Percentiles rank a stretch among this genome's conserved stretches.
These are phyloP conservation scores for Sinodicranocentrus sp. DNA, from an alignment of 2,888 invertebrate species.

Conservation along the genomic window DNA sequence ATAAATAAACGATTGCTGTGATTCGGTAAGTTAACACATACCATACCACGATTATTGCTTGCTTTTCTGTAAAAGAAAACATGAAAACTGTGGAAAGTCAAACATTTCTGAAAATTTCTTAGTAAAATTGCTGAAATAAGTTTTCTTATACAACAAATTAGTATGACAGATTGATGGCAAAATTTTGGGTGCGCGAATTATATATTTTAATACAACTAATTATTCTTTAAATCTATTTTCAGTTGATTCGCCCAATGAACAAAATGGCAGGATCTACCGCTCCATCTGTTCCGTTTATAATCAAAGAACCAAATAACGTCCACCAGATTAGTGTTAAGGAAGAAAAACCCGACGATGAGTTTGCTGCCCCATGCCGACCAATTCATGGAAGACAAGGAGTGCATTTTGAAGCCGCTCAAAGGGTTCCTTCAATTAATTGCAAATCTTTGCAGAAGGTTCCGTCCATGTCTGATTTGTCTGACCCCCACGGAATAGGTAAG, in stretches of 20 bases:
- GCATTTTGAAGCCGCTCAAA: constrained; percentile 78
- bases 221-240: too few relatives aligned
- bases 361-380: constrained; percentile 82
- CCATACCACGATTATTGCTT: too few relatives aligned
- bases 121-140: too few relatives aligned
- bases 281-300: background rate
- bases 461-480: constrained; percentile 93
- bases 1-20: too few relatives aligned
- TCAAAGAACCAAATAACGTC: constrained; percentile 14
- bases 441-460: constrained; percentile 92
- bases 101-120: too few relatives aligned
- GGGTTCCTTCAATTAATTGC: constrained; percentile 78
- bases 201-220: too few relatives aligned
- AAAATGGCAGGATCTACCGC: constrained; percentile 56
- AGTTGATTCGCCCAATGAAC: constrained; percentile 69
- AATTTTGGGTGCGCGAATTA: too few relatives aligned
- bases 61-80: too few relatives aligned
- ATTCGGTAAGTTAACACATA: too few relatives aligned
- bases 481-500: constrained; percentile 80
- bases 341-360: constrained; percentile 81
- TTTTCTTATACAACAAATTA: too few relatives aligned
- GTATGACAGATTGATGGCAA: too few relatives aligned
- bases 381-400: constrained; percentile 55
- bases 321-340: constrained; percentile 81
- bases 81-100: too few relatives aligned